Evolutionary conservation across 2,113 vertebrate species (phyloP), one percentile per base, ranked within the genome.

Genomic region (Dipodomys spectabilis): DNA sequence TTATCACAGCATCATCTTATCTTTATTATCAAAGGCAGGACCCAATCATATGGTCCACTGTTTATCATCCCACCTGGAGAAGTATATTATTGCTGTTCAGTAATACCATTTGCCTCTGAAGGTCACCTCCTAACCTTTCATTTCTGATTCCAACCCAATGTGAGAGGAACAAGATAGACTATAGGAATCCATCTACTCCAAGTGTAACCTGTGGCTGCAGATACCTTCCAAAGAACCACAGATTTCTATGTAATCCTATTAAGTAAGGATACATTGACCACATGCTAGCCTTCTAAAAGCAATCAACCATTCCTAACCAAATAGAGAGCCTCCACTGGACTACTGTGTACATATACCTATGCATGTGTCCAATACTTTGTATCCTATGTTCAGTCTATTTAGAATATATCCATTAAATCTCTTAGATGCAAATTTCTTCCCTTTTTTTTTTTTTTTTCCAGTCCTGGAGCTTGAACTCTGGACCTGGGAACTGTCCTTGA

Each of bases 1-100:
- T 98, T 98, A 98, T 98, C 98, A 86, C 94, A 57, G 74, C 98
- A 98, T 98, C 98, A 98, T 97, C 96, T 98, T 98, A 98, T 98
- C 98, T 98, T 98, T 98, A 98, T 97, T 98, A 99, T 99, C 98
- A 98, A 98, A 97, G 97, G 64, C 92, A 95, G 96, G 96, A 97
- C 92, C 95, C 95, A 96, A 81, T 97, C 96, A 97, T 96, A 91
- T 89, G 95, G 96, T 94, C 93, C 82, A 93, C 89, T 97, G 97
- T 98, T 98, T 98, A 96, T 85, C 96, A 96, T 96, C 88, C 97
- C 98, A 98, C 98, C 98, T 98, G 95, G 69, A 93, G 95, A 95
- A 93, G 93, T 96, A 97, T 97, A 97, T 98, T 98, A 97, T 96
- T 97, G 97, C 97, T 95, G 96, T 2, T 92, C 96, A 95, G 95